Evolutionary conservation across 2,888 invertebrate species (phyloP), one percentile per base, ranked within the genome.

Genomic region (Onchidella celtica): DNA sequence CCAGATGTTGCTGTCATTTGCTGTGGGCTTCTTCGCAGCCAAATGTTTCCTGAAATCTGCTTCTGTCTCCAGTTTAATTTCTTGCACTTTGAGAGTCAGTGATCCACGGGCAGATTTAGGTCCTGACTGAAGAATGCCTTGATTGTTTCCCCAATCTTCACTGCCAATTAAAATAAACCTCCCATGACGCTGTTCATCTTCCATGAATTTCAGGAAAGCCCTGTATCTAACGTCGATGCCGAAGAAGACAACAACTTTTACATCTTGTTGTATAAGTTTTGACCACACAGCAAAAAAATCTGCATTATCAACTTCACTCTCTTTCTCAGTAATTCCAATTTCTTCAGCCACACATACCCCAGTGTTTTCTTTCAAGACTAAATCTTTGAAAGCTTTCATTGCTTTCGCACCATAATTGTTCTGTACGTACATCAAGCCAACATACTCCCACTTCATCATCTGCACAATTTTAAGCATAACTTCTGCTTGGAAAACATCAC

Each of bases 371-470:
- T 55, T 59, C 21, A 82, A 81, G 0, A 90, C 89, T 6, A 85
- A 63, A 14, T 78, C 65, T 36, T 88, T 66, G 68, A 92, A 88
- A n/a, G 86, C 82, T 47, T 86, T 80, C 75, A 86, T 89, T 1
- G 89, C 91, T 66, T 89, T 90, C 3, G 86, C 88, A 6, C 92
- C 92, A 70, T 91, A 91, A 73, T 91, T 91, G 73, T 90, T 90
- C 47, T 88, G 81, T 1, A 90, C 89, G 77, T 89, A 91, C 29
- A 92, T 68, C 3, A 91, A 68, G 27, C 90, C 90, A 17, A 91
- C 88, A 57, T 90, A 91, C 66, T 88, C 75, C 91, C 91, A 91
- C 0, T 84, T 84, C 85, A 91, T 87, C 0, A 47, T 68, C 38
- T 86, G 82, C 2, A 91, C 79, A 17, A 92, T 86, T 17, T 83